A percentile compares a stretch with the other conserved stretches of the same genome.
Evolutionary conservation across 1,140 invertebrate genomes (phyloP).

Genomic region (Zaprionus taronus): DNA sequence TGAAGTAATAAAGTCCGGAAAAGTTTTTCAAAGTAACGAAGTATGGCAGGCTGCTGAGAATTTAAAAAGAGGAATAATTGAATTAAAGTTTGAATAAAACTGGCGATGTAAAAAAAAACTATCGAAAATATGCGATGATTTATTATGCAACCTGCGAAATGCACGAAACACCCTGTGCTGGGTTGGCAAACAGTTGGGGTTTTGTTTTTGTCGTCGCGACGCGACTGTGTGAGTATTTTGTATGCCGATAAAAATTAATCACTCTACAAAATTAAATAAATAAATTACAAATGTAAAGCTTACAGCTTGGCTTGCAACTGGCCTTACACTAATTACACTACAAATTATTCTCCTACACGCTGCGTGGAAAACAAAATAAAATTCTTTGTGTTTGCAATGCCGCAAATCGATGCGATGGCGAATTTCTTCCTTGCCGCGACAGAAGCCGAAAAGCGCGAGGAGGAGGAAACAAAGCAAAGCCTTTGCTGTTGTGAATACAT

Average conservation of each 20-base stretch:
- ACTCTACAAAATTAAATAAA: conserved; percentile 1
- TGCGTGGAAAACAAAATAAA: conserved; percentile 37
- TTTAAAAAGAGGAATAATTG: conserved; percentile 86
- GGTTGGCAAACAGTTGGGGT: conserved; percentile 18
- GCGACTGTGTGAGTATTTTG: conserved; percentile 33
- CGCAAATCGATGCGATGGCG: conserved; percentile 38
- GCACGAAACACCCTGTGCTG: conserved; percentile 32
- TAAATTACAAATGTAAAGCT: conserved; percentile 4
- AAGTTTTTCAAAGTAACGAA: conserved; percentile 85
- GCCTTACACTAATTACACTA: conserved; percentile 17
- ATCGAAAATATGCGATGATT: conserved; percentile 11
- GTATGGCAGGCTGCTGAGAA: conserved; percentile 87
- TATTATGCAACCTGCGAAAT: conserved; percentile 2
- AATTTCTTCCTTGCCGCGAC: conserved; percentile 47
- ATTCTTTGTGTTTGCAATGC: background rate
- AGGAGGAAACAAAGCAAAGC: conserved; percentile 15
- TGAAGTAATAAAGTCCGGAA: conserved; percentile 86
- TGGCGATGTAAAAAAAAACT: background rate
- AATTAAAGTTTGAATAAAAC: conserved; percentile 84
- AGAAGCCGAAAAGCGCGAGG: conserved; percentile 32
- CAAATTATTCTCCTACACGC: conserved; percentile 56
- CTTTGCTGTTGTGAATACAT: conserved; percentile 87
- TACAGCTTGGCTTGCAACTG: conserved; percentile 1
- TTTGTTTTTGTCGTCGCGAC: conserved; percentile 46
- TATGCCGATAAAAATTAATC: conserved; percentile 14